Evolutionary conservation across 35 echinoderm and acorn worm genomes (phyloP).

Genomic region (Heliocidaris erythrogramma): DNA sequence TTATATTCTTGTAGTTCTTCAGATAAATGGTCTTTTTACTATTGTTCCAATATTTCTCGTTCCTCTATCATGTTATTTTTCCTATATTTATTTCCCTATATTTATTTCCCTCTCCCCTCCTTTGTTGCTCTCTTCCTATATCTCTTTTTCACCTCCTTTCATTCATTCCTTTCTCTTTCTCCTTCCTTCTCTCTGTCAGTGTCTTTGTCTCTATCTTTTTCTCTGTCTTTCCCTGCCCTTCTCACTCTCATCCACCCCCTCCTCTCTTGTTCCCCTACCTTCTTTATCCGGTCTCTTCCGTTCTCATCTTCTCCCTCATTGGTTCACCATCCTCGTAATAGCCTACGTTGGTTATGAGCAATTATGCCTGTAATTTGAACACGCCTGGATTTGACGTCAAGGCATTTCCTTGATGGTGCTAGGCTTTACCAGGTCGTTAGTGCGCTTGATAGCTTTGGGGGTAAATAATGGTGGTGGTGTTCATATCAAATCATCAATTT

Average conservation of each 20-base stretch:
- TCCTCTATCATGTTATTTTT: neutral
- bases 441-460: conserved; percentile 29
- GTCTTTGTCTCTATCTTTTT: neutral
- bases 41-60: neutral
- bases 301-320: neutral
- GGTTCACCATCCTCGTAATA: neutral
- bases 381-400: conserved; percentile 45
- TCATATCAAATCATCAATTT: conserved; percentile 19
- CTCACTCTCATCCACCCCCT: neutral
- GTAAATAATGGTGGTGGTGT: conserved; percentile 9
- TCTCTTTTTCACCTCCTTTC: neutral
- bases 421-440: conserved; percentile 27
- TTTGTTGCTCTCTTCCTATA: neutral
- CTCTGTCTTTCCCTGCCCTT: neutral
- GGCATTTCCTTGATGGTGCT: conserved; percentile 35
- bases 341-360: conserved; percentile 42
- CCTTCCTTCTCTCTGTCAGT: too few species aligned
- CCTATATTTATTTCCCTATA: neutral
- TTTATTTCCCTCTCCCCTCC: neutral
- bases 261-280: neutral
- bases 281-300: neutral
- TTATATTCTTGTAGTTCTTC: too few species aligned
- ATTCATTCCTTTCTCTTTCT: neutral
- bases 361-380: conserved; percentile 49
- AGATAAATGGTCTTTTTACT: too few species aligned